Percentiles rank a stretch among this genome's conserved stretches.
phyloP scores from a whole-genome alignment of 37 sponge, comb jelly and placozoan genomes.

The Chondrosia reniformis region DNA sequence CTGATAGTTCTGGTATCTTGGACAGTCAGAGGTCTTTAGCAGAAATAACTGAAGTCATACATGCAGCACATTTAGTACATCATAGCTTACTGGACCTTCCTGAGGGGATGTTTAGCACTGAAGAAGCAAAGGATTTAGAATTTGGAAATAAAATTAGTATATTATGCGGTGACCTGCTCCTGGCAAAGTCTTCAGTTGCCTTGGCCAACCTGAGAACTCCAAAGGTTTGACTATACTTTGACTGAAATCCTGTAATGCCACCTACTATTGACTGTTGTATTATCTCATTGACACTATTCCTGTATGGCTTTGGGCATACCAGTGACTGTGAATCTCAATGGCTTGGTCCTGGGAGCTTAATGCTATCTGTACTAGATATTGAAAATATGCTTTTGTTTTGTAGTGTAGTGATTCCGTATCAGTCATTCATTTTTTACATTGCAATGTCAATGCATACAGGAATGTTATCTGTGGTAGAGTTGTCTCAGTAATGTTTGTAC shows the following conservation, averaged over 20 bases:
- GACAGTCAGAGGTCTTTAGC: constrained; percentile 40
- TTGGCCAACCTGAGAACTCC: constrained; percentile 35
- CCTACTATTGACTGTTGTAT: too few relatives aligned
- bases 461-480: too few relatives aligned
- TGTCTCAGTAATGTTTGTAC: too few relatives aligned
- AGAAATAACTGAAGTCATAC: constrained; percentile 45
- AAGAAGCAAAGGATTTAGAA: constrained; percentile 8
- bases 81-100: constrained; percentile 19
- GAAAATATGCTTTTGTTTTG: neutral
- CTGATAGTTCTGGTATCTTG: constrained; percentile 28
- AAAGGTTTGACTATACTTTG: constrained; percentile 19
- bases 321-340: neutral
- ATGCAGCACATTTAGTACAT: constrained; percentile 31
- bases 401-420: too few relatives aligned
- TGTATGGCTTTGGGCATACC: neutral
- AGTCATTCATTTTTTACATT: too few relatives aligned
- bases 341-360: neutral
- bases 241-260: too few relatives aligned
- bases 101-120: neutral
- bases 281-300: neutral
- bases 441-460: too few relatives aligned
- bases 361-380: neutral
- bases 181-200: constrained; percentile 41
- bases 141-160: constrained; percentile 50
- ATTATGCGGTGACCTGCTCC: constrained; percentile 45